A percentile compares a stretch with the other conserved stretches of the same genome.
Evolutionary conservation across 2,113 vertebrate species (phyloP).

Genomic region (Pardalotus punctatus): DNA sequence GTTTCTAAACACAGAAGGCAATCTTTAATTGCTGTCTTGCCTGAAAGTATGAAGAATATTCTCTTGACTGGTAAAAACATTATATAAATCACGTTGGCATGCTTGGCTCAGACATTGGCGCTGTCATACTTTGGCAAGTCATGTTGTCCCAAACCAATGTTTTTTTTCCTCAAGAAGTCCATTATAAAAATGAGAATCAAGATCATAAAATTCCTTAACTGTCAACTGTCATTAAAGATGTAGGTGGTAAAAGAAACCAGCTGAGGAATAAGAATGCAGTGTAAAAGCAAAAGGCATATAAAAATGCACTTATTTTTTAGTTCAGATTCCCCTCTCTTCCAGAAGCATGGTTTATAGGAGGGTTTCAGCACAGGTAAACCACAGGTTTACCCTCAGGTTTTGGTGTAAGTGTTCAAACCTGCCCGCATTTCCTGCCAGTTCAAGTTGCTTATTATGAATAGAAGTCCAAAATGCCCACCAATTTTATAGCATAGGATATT

Average conservation of each 20-base stretch:
- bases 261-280: neutral
- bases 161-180: neutral
- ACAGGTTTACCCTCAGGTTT: neutral
- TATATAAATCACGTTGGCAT: neutral
- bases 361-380: neutral
- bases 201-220: conserved; percentile 2
- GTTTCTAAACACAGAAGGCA: neutral
- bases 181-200: neutral
- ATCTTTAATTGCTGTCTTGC: neutral
- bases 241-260: neutral
- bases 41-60: neutral
- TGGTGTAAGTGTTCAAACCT: neutral
- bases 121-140: neutral
- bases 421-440: neutral
- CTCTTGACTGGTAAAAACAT: neutral
- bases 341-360: neutral
- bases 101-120: neutral
- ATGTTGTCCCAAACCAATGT: neutral
- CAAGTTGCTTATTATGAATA: neutral
- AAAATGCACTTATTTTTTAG: neutral
- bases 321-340: neutral
- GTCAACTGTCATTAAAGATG: neutral
- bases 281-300: neutral
- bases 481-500: neutral
- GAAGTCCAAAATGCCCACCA: neutral